phyloP scores from a whole-genome alignment of 2,888 invertebrate species.

The Athalia circularis region DNA sequence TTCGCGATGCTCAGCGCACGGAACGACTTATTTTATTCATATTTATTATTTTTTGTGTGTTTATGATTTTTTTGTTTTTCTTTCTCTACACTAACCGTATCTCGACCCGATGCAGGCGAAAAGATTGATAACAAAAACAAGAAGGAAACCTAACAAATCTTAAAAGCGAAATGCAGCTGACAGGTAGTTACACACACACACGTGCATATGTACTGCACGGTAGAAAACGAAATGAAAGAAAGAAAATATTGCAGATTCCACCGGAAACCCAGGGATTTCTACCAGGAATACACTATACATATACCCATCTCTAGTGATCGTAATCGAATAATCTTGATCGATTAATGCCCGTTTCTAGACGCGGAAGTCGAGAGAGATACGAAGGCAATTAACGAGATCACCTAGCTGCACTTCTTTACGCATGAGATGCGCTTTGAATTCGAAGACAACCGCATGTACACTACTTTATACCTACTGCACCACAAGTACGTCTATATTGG shows the following conservation, averaged over 20 bases:
- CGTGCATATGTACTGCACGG: neutral
- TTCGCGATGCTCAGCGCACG: neutral
- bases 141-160: too few species aligned
- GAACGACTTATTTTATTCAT: neutral
- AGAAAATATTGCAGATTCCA: neutral
- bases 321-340: conserved; percentile 45
- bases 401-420: conserved; percentile 35
- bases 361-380: conserved; percentile 28
- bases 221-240: neutral
- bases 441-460: conserved; percentile 8
- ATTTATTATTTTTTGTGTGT: too few species aligned
- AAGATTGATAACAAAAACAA: too few species aligned
- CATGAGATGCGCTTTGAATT: conserved; percentile 37
- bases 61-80: too few species aligned
- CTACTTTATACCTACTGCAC: neutral
- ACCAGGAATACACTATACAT: neutral
- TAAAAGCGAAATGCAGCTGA: too few species aligned
- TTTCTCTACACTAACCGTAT: too few species aligned
- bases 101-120: too few species aligned
- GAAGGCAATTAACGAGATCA: conserved; percentile 43
- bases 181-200: neutral
- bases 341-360: conserved; percentile 38
- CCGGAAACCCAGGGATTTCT: conserved; percentile 25
- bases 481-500: too few species aligned
- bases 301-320: neutral